Percentiles rank a stretch among this genome's conserved stretches.
Evolutionary conservation across 2,113 vertebrate species (phyloP).

Genomic region (human): DNA sequence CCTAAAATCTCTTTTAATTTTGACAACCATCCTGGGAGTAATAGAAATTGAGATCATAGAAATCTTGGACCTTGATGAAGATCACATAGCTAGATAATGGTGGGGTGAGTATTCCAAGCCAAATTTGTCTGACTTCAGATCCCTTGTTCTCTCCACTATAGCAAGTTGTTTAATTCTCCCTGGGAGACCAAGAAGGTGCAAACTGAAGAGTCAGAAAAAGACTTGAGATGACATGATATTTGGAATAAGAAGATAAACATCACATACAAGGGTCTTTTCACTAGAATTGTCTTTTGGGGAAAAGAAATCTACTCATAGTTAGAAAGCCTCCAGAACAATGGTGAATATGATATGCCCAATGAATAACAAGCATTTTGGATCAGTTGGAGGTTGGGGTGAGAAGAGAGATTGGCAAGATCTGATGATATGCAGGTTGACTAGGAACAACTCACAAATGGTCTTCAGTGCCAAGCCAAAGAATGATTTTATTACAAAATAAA

Average conservation of each 20-base stretch:
- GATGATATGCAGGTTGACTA: not conserved
- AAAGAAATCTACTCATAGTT: not conserved
- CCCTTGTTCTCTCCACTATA: not conserved
- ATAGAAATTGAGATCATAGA: not conserved
- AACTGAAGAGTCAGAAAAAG: not conserved
- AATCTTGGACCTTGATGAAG: not conserved
- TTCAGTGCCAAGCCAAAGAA: not conserved
- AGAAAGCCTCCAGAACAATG: not conserved
- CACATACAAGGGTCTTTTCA: not conserved
- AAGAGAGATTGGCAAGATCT: not conserved
- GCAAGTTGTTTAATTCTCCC: not conserved
- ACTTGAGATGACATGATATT: not conserved
- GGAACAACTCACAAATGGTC: not conserved
- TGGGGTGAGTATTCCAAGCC: not conserved
- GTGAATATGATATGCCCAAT: not conserved
- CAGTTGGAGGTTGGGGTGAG: not conserved
- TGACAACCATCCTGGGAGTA: not conserved
- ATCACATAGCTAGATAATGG: not conserved
- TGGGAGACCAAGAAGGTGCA: too few species aligned
- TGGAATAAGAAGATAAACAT: not conserved
- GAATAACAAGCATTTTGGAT: not conserved
- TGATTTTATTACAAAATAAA: not conserved
- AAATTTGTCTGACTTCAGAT: not conserved
- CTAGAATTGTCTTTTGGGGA: fast-evolving
- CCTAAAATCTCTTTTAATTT: not conserved